Percentiles rank a stretch among this genome's conserved stretches.
phyloP scores from a whole-genome alignment of 2,888 invertebrate genomes.

The Amiota communis region DNA sequence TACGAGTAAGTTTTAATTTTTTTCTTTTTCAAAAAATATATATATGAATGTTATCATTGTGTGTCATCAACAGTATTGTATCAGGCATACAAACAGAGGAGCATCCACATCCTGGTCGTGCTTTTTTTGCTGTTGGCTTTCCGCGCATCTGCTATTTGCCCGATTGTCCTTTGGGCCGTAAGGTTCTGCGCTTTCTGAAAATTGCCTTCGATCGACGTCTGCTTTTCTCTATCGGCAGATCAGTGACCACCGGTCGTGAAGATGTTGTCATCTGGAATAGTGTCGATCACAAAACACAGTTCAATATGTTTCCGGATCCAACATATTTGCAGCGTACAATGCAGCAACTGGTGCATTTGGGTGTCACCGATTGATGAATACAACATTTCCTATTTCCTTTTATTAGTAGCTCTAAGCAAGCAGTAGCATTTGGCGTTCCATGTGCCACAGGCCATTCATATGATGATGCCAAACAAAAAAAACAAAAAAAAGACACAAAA shows the following conservation, averaged over 20 bases:
- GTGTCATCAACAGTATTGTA: slow-evolving; percentile 78
- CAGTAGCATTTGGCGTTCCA: too few species aligned
- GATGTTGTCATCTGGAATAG: slow-evolving; percentile 95
- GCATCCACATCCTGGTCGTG: slow-evolving; percentile 87
- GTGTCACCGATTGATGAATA: slow-evolving; percentile 70
- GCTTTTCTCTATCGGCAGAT: slow-evolving; percentile 89
- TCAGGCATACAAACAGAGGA: slow-evolving; percentile 87
- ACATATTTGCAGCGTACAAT: slow-evolving; percentile 80
- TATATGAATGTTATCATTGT: not conserved
- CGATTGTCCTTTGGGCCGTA: slow-evolving; percentile 85
- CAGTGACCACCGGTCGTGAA: slow-evolving; percentile 91
- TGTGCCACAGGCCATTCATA: too few species aligned
- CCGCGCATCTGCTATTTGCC: slow-evolving; percentile 88
- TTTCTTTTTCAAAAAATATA: not conserved
- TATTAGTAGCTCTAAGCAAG: too few species aligned
- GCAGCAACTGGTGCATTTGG: slow-evolving; percentile 73
- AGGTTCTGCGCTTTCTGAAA: slow-evolving; percentile 83
- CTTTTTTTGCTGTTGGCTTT: slow-evolving; percentile 92
- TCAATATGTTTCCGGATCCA: slow-evolving; percentile 84
- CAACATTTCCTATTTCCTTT: too few species aligned
- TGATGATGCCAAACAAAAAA: slow-evolving; percentile 3
- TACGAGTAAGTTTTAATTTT: slow-evolving; percentile 80
- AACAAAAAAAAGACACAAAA: too few species aligned
- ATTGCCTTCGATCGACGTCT: slow-evolving; percentile 88
- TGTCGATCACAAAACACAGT: slow-evolving; percentile 89